Evolutionary conservation across 2,888 invertebrate genomes (phyloP).

Genomic region (Tholera decimalis): DNA sequence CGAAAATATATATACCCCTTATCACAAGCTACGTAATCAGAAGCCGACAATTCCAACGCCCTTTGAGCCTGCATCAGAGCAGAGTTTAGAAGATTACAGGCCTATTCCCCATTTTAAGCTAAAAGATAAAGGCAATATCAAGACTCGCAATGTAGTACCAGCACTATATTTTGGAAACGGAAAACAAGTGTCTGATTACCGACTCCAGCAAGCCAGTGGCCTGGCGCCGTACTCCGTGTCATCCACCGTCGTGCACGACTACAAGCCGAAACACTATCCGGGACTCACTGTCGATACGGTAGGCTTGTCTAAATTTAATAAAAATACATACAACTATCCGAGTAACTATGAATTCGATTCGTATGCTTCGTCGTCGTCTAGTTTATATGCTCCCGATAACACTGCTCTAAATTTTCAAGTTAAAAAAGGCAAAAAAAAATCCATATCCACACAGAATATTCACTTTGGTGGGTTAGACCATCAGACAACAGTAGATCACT

Average conservation of each 20-base stretch:
- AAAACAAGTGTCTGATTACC: slow-evolving; percentile 76
- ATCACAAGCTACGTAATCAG: slow-evolving; percentile 73
- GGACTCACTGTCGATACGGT: slow-evolving; percentile 63
- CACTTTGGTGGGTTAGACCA: slow-evolving; percentile 85
- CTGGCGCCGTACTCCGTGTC: slow-evolving; percentile 83
- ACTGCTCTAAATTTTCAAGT: slow-evolving; percentile 64
- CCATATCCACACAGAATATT: slow-evolving; percentile 86
- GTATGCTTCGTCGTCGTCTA: slow-evolving; percentile 83
- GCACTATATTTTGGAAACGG: slow-evolving; percentile 72
- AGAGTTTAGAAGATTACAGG: slow-evolving; percentile 75
- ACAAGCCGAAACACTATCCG: slow-evolving; percentile 78
- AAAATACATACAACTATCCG: slow-evolving; percentile 78
- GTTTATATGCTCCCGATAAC: slow-evolving; percentile 74
- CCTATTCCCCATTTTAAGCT: slow-evolving; percentile 78
- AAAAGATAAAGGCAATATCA: slow-evolving; percentile 76
- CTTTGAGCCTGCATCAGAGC: slow-evolving; percentile 68
- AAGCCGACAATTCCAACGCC: slow-evolving; percentile 71
- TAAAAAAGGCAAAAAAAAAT: slow-evolving; percentile 83
- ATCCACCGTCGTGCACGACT: slow-evolving; percentile 84
- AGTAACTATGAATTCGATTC: slow-evolving; percentile 83
- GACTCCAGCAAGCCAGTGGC: slow-evolving; percentile 73
- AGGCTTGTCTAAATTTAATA: slow-evolving; percentile 74
- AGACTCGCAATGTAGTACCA: slow-evolving; percentile 71
- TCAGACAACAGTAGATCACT: slow-evolving; percentile 81
- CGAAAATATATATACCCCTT: slow-evolving; percentile 81